Evolutionary conservation across 2,888 invertebrate genomes (phyloP), one percentile per base, ranked within the genome.

Genomic region (Gerris lacustris): DNA sequence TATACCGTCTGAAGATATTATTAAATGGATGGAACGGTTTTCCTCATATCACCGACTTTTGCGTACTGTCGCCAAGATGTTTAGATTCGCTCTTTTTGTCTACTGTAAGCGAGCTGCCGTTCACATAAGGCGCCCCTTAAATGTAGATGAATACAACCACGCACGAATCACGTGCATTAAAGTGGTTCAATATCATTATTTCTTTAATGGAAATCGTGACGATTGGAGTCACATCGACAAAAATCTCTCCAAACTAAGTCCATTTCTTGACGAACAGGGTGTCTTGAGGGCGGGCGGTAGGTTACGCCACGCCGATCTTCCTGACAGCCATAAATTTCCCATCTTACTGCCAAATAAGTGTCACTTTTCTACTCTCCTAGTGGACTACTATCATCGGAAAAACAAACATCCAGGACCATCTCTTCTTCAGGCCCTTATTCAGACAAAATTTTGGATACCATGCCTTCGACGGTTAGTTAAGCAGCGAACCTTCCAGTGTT

Each of bases 101-200:
- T 31, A 31, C 31, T 31, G 31, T 4, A 31, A 31, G 4, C 1
- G 4, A 2, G 31, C 4, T 1, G 75, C 74, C 0, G 75, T 5
- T 6, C 4, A 43, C 5, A 64, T 18, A 64, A 1, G 18, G 5
- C 5, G 9, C 5, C 18, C 18, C 4, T 6, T 15, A 5, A 31
- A 31, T 31, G 31, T 31, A 31, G 31, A 31, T 4, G 31, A 31
- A 31, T 31, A 31, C 31, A 31, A 64, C 18, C 18, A 64, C 4
- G 64, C 64, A 15, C n/a, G 18, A 43, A 64, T 2, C n/a, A 6
- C 6, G 64, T 64, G 64, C 43, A 64, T 64, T 1, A 64, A 64
- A 6, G 18, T 43, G 18, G 64, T 64, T 31, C 64, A 64, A 64
- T 43, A 5, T 6, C n/a, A 11, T 15, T 64, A 64, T 64, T 64